A percentile compares a stretch with the other conserved stretches of the same genome.
phyloP scores from a whole-genome alignment of 1,140 invertebrate species.

The Leptinotarsa texana region DNA sequence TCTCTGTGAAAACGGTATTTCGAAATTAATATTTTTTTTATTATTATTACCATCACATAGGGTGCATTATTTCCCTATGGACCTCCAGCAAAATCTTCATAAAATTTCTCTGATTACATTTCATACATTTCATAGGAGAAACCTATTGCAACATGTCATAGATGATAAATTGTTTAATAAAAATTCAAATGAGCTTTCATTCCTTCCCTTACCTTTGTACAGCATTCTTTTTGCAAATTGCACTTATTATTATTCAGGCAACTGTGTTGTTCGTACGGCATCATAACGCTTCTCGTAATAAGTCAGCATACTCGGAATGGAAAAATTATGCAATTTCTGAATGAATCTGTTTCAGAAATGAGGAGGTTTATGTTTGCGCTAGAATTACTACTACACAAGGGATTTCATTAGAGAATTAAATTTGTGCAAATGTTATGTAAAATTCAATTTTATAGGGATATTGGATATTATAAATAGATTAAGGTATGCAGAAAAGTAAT shows the following conservation, averaged over 20 bases:
- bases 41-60: no score
- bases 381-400: neutral
- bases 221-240: slow-evolving; percentile 16
- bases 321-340: slow-evolving; percentile 39
- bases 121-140: no score
- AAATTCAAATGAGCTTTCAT: slow-evolving; percentile 23
- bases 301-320: slow-evolving; percentile 24
- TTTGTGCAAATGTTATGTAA: no score
- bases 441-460: no score
- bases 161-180: slow-evolving; percentile 21
- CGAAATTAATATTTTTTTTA: no score
- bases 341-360: neutral
- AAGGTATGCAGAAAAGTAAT: no score
- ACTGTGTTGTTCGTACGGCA: slow-evolving; percentile 13
- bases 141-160: slow-evolving; percentile 14
- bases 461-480: no score
- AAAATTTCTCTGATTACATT: neutral
- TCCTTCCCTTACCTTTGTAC: neutral
- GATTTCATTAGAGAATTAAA: neutral
- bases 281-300: slow-evolving; percentile 21
- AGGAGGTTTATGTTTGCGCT: neutral
- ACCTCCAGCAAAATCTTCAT: no score
- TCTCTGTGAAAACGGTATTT: no score
- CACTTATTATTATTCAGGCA: slow-evolving; percentile 11
- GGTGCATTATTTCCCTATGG: no score